phyloP scores from a whole-genome alignment of 2,113 vertebrate species.

The Varanus salvator region DNA sequence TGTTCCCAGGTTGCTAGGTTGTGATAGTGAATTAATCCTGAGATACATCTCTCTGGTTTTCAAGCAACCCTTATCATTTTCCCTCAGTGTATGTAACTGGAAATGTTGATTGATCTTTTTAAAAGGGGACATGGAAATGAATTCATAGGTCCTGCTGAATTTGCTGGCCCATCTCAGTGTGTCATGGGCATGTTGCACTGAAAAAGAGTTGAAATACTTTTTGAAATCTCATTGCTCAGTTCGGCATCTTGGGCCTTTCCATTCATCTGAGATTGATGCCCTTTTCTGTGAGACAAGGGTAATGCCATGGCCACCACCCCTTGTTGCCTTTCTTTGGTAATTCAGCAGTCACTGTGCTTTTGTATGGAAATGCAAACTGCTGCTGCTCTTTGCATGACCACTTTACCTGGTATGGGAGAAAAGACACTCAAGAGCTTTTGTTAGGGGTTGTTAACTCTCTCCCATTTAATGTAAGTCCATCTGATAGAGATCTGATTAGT shows the following conservation, averaged over 20 bases:
- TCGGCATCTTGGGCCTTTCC: background rate
- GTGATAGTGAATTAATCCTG: background rate
- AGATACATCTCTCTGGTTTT: background rate
- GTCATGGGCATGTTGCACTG: background rate
- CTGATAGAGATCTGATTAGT: background rate
- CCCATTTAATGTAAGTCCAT: background rate
- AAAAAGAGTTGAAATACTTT: background rate
- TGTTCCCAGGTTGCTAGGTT: background rate
- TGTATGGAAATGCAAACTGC: background rate
- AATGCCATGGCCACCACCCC: background rate
- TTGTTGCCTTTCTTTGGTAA: background rate
- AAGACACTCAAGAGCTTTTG: background rate
- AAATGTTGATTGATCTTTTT: background rate
- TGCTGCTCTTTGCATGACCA: background rate
- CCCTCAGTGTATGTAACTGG: fast-evolving
- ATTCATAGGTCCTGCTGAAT: background rate
- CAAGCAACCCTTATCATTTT: background rate
- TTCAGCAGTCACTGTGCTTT: background rate
- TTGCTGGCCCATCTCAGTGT: fast-evolving
- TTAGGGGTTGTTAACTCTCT: background rate
- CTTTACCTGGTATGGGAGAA: background rate
- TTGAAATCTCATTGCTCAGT: background rate
- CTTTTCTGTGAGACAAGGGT: background rate
- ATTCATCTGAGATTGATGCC: background rate
- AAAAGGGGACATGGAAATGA: background rate